Conservation (phyloP, 2,888 invertebrate species). For the Tinea semifulvella region DNA sequence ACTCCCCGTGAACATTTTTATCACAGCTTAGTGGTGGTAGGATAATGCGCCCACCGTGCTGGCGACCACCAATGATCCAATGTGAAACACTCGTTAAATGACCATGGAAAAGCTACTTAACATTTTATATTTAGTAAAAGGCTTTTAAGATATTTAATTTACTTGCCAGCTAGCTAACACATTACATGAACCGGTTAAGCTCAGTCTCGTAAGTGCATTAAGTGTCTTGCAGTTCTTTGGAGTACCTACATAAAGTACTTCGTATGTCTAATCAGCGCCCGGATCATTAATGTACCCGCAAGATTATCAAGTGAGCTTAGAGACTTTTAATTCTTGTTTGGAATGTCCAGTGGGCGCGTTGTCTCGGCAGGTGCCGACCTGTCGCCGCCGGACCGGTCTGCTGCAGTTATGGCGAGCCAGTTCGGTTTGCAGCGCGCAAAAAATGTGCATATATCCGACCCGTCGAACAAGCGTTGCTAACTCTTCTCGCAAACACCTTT, state of each 20-base stretch:
- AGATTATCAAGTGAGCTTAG: slow-evolving; percentile 6
- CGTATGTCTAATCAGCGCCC: slow-evolving; percentile 1
- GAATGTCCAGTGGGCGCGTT: slow-evolving; percentile 13
- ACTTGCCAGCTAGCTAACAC: too few relatives aligned
- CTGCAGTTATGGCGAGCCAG: slow-evolving; percentile 18
- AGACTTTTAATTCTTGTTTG: slow-evolving; percentile 11
- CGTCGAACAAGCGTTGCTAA: slow-evolving; percentile 15
- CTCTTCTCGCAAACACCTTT: slow-evolving; percentile 8
- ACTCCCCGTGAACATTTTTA: slow-evolving; percentile 8
- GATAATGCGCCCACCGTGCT: neutral
- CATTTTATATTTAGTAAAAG: too few relatives aligned
- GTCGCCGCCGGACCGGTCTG: slow-evolving; percentile 32
- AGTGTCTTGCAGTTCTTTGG: neutral
- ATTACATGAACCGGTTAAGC: neutral
- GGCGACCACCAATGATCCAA: neutral
- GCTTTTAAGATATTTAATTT: too few relatives aligned
- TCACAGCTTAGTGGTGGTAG: slow-evolving; percentile 5
- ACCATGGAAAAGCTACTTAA: too few relatives aligned
- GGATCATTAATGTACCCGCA: neutral
- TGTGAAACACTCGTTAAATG: neutral
- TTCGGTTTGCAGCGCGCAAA: slow-evolving; percentile 18
- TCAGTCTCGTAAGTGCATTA: neutral
- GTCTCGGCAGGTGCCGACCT: slow-evolving; percentile 50
- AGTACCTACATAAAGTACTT: neutral
- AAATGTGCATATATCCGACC: slow-evolving; percentile 25